phyloP scores from a whole-genome alignment of 2,113 vertebrate species.

The Ceyx cyanopectus region DNA sequence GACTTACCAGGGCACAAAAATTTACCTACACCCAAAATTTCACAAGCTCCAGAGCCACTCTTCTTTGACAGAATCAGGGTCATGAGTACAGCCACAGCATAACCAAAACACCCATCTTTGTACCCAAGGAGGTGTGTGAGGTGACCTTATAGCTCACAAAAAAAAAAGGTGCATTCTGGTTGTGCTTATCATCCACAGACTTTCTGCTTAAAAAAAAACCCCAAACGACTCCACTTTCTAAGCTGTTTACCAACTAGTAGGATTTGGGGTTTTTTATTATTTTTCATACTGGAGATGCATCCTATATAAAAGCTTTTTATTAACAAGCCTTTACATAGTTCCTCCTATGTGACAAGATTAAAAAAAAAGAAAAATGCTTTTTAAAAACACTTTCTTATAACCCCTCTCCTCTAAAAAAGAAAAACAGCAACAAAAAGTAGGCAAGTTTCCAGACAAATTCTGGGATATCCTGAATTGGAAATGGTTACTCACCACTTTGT shows the following conservation, averaged over 20 bases:
- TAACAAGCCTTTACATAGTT: neutral
- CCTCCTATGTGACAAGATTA: neutral
- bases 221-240: neutral
- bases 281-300: neutral
- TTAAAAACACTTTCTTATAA: neutral
- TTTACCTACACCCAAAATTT: neutral
- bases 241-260: neutral
- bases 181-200: neutral
- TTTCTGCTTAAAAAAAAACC: neutral
- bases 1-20: neutral
- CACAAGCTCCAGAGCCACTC: neutral
- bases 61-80: neutral
- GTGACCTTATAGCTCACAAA: neutral
- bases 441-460: neutral
- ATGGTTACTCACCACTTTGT: constrained; percentile 37
- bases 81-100: neutral
- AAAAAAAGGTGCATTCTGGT: neutral
- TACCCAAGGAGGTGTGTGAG: neutral
- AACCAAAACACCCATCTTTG: neutral
- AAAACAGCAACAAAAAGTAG: neutral
- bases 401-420: neutral
- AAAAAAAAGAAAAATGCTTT: neutral
- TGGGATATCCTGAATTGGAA: neutral
- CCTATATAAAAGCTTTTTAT: neutral
- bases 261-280: neutral